Evolutionary conservation across 2,797 vertebrate species (phyloP).

Genomic region (Gobio occitaniae): DNA sequence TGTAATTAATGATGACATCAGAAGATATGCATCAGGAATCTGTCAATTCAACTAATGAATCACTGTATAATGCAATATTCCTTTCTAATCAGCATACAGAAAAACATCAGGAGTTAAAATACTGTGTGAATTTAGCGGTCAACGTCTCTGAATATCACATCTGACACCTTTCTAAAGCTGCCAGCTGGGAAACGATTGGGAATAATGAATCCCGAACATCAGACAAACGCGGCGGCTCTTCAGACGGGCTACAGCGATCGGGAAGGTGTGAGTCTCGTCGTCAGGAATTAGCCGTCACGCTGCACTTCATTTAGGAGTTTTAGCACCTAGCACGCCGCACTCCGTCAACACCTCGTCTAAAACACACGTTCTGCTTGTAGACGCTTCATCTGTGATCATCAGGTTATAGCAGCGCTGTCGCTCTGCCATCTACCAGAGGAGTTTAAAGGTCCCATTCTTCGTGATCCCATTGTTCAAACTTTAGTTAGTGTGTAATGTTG

Average conservation of each 20-base stretch:
- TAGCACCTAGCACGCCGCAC: conserved; percentile 71
- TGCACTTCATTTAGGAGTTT: conserved; percentile 78
- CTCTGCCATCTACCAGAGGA: conserved; percentile 78
- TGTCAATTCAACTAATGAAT: not conserved
- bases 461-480: too few relatives aligned
- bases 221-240: conserved; percentile 74
- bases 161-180: conserved; percentile 78
- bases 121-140: conserved; percentile 63
- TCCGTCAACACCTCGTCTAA: conserved; percentile 75
- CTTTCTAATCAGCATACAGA: conserved; percentile 28
- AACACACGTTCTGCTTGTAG: conserved; percentile 45
- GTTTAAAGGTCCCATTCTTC: too few relatives aligned
- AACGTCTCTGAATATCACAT: conserved; percentile 68
- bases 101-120: conserved; percentile 41
- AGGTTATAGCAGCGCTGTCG: not conserved
- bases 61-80: not conserved
- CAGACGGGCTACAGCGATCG: conserved; percentile 78
- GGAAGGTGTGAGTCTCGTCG: conserved; percentile 80
- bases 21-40: not conserved
- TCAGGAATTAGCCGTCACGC: conserved; percentile 83
- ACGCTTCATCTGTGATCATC: conserved; percentile 64
- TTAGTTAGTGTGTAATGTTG: too few relatives aligned
- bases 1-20: not conserved
- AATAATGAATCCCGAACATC: conserved; percentile 85
- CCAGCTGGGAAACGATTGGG: conserved; percentile 79